A percentile compares a stretch with the other conserved stretches of the same genome.
Evolutionary conservation across 64 coral and sea anemone genomes (phyloP).

Genomic region (Exaiptasia diaphana): DNA sequence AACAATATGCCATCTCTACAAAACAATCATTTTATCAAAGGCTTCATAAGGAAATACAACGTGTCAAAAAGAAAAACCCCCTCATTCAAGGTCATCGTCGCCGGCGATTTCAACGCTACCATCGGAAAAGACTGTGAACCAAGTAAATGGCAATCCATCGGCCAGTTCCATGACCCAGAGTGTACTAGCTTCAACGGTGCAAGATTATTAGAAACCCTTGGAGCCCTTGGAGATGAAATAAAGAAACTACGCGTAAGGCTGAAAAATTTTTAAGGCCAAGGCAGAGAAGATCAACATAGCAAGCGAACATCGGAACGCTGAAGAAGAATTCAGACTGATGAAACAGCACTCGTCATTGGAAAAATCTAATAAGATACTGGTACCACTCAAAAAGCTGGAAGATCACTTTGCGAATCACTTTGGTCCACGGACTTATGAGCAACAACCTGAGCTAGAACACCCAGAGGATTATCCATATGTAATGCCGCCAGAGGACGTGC

Average conservation of each 20-base stretch:
- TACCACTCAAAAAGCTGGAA: not conserved
- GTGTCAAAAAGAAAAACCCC: not conserved
- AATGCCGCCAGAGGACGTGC: not conserved
- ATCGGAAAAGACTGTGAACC: not conserved
- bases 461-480: conserved; percentile 17
- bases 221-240: not conserved
- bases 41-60: not conserved
- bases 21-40: not conserved
- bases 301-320: not conserved
- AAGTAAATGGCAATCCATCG: not conserved
- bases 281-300: not conserved
- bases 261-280: not conserved
- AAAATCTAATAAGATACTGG: not conserved
- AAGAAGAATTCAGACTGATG: not conserved
- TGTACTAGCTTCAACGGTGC: not conserved
- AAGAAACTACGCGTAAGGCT: not conserved
- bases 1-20: not conserved
- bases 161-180: not conserved
- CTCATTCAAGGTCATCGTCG: not conserved
- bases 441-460: conserved; percentile 10
- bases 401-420: conserved; percentile 1
- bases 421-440: not conserved
- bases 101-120: not conserved
- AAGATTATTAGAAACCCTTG: not conserved
- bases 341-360: not conserved